phyloP scores from a whole-genome alignment of 2,888 invertebrate genomes.

The Ecliptopera silaceata region DNA sequence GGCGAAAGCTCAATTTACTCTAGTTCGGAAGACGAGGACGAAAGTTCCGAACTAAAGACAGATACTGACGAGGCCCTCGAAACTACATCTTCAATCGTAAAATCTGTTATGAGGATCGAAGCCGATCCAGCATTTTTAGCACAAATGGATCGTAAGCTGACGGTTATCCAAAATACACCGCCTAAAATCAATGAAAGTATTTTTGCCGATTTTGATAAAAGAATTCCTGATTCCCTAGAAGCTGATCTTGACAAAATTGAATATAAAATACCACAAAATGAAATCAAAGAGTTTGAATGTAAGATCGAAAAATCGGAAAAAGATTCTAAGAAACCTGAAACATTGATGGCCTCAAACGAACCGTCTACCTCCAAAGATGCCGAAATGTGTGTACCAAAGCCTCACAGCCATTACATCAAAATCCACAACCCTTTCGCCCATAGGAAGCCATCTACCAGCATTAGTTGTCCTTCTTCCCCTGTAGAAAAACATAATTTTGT shows the following conservation, averaged over 20 bases:
- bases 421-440: constrained; percentile 72
- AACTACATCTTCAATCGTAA: constrained; percentile 83
- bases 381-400: constrained; percentile 61
- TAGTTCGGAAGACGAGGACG: constrained; percentile 73
- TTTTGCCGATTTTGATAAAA: constrained; percentile 23
- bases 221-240: constrained; percentile 3
- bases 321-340: constrained; percentile 35
- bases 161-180: constrained; percentile 44
- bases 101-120: constrained; percentile 74
- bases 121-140: constrained; percentile 57
- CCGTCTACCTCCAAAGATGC: constrained; percentile 44
- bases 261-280: constrained; percentile 4
- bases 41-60: constrained; percentile 74
- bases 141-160: constrained; percentile 67
- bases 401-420: constrained; percentile 60
- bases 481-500: constrained; percentile 71
- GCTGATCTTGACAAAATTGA: constrained; percentile 1
- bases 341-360: constrained; percentile 28
- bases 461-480: constrained; percentile 76
- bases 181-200: constrained; percentile 38
- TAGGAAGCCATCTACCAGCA: constrained; percentile 66
- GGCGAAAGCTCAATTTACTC: constrained; percentile 74
- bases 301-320: constrained; percentile 28
- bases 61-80: constrained; percentile 74
- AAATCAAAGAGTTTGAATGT: constrained; percentile 16